phyloP scores from a whole-genome alignment of 2,888 invertebrate genomes.

The Rhodophaea formosa region DNA sequence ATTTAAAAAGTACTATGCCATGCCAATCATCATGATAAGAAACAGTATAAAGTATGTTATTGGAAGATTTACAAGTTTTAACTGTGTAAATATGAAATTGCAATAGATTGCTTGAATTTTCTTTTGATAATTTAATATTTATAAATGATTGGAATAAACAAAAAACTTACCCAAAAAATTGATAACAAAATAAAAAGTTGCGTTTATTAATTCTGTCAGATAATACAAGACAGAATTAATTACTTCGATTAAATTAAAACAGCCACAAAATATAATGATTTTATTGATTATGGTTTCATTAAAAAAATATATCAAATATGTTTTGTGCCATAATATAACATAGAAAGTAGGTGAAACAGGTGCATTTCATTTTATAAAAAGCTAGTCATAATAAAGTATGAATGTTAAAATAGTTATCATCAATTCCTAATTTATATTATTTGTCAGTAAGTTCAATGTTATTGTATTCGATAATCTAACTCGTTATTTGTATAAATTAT shows the following conservation, averaged over 20 bases:
- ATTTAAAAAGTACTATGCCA: too few relatives aligned
- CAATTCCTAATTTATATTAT: constrained; percentile 26
- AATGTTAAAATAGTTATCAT: constrained; percentile 46
- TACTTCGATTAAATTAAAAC: not conserved
- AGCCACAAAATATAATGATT: constrained; percentile 38
- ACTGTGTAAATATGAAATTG: too few relatives aligned
- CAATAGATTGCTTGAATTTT: too few relatives aligned
- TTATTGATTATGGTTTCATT: not conserved
- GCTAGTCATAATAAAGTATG: constrained; percentile 64
- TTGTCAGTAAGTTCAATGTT: not conserved
- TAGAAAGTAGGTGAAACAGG: constrained; percentile 50
- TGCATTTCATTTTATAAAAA: constrained; percentile 62
- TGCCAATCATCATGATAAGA: too few relatives aligned
- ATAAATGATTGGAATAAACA: too few relatives aligned
- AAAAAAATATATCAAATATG: not conserved
- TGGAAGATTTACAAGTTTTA: too few relatives aligned
- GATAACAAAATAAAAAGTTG: too few relatives aligned
- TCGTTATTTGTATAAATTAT: not conserved
- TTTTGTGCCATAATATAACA: constrained; percentile 57
- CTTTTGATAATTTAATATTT: too few relatives aligned
- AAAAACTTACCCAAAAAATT: too few relatives aligned
- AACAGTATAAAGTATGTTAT: too few relatives aligned
- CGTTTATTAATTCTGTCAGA: too few relatives aligned
- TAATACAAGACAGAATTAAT: too few relatives aligned
- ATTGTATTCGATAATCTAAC: not conserved